These are phyloP conservation scores for Micromys minutus DNA, from an alignment of 2,113 vertebrate genomes.

Conservation along the genomic window DNA sequence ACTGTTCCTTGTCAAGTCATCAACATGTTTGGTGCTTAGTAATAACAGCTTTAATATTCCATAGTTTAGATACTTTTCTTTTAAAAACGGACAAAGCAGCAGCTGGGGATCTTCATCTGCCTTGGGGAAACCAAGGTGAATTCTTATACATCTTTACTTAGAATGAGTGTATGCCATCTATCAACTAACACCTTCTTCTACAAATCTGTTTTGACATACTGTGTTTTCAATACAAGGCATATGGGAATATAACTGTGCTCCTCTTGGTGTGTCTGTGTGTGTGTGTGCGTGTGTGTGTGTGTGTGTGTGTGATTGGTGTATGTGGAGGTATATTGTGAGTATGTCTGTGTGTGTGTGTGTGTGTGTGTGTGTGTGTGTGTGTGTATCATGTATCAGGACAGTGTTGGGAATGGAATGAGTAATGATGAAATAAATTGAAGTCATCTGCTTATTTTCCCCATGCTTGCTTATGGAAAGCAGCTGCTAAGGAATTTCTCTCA, in stretches of 20 bases:
- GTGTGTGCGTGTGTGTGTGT: neutral
- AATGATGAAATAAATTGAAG: slow-evolving; percentile 62
- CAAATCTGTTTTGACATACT: slow-evolving; percentile 53
- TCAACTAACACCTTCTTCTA: slow-evolving; percentile 67
- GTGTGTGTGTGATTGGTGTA: neutral
- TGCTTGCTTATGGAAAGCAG: slow-evolving; percentile 15
- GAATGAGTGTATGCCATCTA: slow-evolving; percentile 56
- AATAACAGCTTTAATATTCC: neutral
- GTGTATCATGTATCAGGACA: slow-evolving; percentile 32
- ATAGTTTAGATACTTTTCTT: neutral
- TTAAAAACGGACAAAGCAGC: neutral
- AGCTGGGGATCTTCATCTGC: neutral
- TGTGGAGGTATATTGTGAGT: neutral
- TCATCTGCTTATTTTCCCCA: slow-evolving; percentile 65
- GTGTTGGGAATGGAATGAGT: slow-evolving; percentile 64
- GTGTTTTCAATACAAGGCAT: slow-evolving; percentile 58
- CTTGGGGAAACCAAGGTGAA: slow-evolving; percentile 61
- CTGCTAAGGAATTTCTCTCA: slow-evolving; percentile 71
- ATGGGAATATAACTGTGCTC: slow-evolving; percentile 30
- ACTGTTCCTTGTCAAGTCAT: neutral
- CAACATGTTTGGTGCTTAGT: neutral
- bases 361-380: neutral
- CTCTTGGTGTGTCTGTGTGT: neutral
- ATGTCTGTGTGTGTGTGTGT: slow-evolving; percentile 17
- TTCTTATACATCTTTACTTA: slow-evolving; percentile 46